A percentile compares a stretch with the other conserved stretches of the same genome.
Evolutionary conservation across 1,140 invertebrate species (phyloP).

Genomic region (Anastrepha ludens): DNA sequence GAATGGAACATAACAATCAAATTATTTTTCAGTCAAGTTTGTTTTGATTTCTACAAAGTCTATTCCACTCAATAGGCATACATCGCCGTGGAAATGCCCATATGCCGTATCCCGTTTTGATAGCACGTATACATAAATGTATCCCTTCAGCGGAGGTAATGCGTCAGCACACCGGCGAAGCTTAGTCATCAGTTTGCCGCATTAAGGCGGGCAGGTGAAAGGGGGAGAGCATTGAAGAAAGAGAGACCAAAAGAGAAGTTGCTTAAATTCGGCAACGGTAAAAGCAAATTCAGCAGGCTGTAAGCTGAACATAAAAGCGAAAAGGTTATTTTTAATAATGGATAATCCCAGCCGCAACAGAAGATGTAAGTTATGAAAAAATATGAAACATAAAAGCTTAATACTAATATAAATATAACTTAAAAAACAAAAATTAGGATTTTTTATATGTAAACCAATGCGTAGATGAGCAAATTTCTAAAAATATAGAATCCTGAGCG

Average conservation of each 20-base stretch:
- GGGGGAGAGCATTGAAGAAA: background rate
- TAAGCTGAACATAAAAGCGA: background rate
- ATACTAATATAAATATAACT: constrained; percentile 2
- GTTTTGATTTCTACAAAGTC: no score
- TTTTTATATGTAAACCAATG: background rate
- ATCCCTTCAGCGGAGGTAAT: background rate
- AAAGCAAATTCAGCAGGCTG: background rate
- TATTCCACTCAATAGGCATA: no score
- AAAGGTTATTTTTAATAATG: background rate
- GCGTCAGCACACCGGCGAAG: constrained; percentile 5
- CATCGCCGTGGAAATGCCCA: no score
- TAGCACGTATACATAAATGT: background rate
- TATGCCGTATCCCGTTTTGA: background rate
- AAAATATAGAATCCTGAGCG: no score
- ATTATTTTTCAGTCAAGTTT: no score
- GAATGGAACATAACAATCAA: no score
- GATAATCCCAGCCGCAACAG: background rate
- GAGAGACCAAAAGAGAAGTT: background rate
- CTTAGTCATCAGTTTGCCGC: constrained; percentile 1
- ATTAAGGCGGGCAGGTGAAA: background rate
- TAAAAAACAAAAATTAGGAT: background rate
- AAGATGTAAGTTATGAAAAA: background rate
- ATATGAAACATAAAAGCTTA: background rate
- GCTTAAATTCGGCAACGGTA: background rate
- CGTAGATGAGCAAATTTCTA: background rate